phyloP scores from a whole-genome alignment of 1,140 invertebrate genomes.

The Meloidogyne exigua region DNA sequence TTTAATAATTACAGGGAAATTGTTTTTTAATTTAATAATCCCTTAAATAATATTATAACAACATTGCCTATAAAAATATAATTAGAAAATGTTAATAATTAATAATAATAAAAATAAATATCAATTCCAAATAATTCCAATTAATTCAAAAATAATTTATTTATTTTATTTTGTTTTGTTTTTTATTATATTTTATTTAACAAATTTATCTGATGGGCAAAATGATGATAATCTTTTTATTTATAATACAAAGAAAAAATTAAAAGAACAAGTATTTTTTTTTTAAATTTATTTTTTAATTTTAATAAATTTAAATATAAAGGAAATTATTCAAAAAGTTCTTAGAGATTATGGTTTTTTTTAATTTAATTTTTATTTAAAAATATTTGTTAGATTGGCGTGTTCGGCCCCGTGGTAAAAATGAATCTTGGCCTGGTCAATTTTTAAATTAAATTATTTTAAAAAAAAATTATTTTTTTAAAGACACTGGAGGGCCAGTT shows the following conservation, averaged over 20 bases:
- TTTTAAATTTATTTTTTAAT: not conserved
- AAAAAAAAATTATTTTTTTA: not conserved
- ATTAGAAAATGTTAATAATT: not conserved
- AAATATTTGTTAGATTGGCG: conserved; percentile 48
- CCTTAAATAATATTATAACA: too few relatives aligned
- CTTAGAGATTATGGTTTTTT: conserved; percentile 53
- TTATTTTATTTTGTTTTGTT: not conserved
- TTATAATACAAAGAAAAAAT: conserved; percentile 52
- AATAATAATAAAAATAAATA: too few relatives aligned
- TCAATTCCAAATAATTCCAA: not conserved
- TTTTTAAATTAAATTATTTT: not conserved
- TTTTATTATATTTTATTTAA: not conserved
- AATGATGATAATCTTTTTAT: conserved; percentile 11
- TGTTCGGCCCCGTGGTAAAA: conserved; percentile 55
- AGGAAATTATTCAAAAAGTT: conserved; percentile 62
- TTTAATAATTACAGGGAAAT: too few relatives aligned
- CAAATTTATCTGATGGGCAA: not conserved
- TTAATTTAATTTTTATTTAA: not conserved
- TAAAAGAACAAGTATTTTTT: conserved; percentile 47
- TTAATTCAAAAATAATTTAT: not conserved
- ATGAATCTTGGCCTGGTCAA: conserved; percentile 62
- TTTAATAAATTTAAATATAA: conserved; percentile 12
- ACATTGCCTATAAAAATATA: too few relatives aligned
- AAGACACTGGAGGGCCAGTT: conserved; percentile 69
- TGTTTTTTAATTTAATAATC: too few relatives aligned